Evolutionary conservation across 2,888 invertebrate species (phyloP).

Genomic region (Erebia ligea): DNA sequence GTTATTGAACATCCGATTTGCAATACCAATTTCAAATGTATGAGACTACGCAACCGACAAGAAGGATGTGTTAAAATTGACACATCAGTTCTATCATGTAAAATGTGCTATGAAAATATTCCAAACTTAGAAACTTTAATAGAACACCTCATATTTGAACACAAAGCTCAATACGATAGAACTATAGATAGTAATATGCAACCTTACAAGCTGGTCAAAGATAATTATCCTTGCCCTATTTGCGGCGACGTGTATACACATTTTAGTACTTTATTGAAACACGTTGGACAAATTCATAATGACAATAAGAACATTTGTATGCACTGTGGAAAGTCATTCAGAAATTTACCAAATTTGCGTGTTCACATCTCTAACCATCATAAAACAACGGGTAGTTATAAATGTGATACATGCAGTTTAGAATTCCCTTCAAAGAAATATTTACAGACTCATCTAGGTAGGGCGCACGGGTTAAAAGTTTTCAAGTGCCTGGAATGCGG

Average conservation of each 20-base stretch:
- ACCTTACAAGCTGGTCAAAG: slow-evolving; percentile 56
- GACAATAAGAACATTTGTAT: slow-evolving; percentile 64
- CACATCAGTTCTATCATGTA: slow-evolving; percentile 58
- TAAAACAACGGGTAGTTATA: slow-evolving; percentile 49
- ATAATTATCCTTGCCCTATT: slow-evolving; percentile 61
- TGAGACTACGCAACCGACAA: slow-evolving; percentile 58
- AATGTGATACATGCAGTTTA: slow-evolving; percentile 55
- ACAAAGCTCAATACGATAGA: slow-evolving; percentile 54
- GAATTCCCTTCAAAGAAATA: slow-evolving; percentile 53
- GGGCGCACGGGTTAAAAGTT: slow-evolving; percentile 57
- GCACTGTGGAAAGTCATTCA: slow-evolving; percentile 62
- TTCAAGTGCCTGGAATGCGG: slow-evolving; percentile 58
- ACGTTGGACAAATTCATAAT: slow-evolving; percentile 58
- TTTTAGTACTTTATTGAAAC: slow-evolving; percentile 62
- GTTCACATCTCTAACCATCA: slow-evolving; percentile 59
- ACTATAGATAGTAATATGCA: slow-evolving; percentile 55
- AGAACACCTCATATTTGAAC: slow-evolving; percentile 56
- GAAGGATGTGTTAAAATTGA: slow-evolving; percentile 68
- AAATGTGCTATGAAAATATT: slow-evolving; percentile 53
- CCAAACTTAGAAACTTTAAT: slow-evolving; percentile 52
- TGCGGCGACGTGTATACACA: slow-evolving; percentile 57
- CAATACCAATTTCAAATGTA: slow-evolving; percentile 58
- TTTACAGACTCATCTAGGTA: slow-evolving; percentile 57
- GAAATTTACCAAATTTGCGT: slow-evolving; percentile 60
- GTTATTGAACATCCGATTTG: slow-evolving; percentile 61